These are phyloP conservation scores for Drosophila emarginata DNA, from an alignment of 2,888 invertebrate species.

Conservation along the genomic window DNA sequence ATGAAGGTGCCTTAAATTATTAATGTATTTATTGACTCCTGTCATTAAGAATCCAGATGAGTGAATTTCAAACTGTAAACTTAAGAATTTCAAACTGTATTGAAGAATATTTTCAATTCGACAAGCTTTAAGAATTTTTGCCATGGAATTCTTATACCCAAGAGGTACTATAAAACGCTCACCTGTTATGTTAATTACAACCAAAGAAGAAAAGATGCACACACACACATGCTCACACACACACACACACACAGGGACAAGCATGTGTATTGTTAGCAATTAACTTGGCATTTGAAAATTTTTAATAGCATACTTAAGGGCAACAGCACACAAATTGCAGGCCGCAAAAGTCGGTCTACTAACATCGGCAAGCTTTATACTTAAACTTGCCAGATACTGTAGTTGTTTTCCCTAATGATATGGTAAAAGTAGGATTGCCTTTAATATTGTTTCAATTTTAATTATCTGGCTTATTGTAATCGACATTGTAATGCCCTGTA, in stretches of 20 bases:
- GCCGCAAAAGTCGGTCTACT: neutral
- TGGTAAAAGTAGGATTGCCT: neutral
- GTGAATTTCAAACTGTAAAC: no score
- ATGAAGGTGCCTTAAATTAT: no score
- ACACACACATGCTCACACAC: neutral
- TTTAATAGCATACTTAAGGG: conserved; percentile 66
- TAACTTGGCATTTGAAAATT: conserved; percentile 65
- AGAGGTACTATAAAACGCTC: neutral
- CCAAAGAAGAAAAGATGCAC: neutral
- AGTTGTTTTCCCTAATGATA: neutral
- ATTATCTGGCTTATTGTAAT: conserved; percentile 36
- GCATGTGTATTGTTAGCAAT: conserved; percentile 61
- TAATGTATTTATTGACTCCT: no score
- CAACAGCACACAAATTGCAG: conserved; percentile 9
- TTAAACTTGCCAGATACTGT: neutral
- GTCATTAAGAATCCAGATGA: no score
- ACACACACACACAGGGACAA: neutral
- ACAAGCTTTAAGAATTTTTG: neutral
- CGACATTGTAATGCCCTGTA: conserved; percentile 54
- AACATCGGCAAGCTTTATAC: no score
- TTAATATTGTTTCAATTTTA: conserved; percentile 15
- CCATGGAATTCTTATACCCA: neutral
- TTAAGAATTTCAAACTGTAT: no score
- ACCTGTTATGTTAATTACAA: conserved; percentile 1
- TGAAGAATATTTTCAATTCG: neutral